A percentile compares a stretch with the other conserved stretches of the same genome.
phyloP scores from a whole-genome alignment of 1,140 invertebrate species.

The Ruditapes philippinarum region DNA sequence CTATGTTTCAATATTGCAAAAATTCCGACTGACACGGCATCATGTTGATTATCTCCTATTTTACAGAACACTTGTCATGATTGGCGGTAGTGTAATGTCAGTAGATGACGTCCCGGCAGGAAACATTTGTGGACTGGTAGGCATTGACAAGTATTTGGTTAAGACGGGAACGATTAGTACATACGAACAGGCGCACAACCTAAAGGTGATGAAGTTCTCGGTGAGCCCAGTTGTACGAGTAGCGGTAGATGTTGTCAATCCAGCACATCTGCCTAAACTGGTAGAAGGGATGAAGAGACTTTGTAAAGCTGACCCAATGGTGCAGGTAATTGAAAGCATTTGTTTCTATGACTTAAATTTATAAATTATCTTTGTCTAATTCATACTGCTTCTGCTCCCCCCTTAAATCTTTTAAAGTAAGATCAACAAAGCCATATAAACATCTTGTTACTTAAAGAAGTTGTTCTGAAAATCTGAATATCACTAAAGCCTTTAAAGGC shows the following conservation, averaged over 20 bases:
- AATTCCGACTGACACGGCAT: too few relatives aligned
- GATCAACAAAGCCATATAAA: too few relatives aligned
- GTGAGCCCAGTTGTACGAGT: constrained; percentile 99
- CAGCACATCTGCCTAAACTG: constrained; percentile 99
- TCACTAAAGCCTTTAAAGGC: too few relatives aligned
- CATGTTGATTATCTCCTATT: too few relatives aligned
- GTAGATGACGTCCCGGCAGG: constrained; percentile 99
- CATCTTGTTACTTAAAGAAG: too few relatives aligned
- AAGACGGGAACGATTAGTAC: constrained; percentile 99
- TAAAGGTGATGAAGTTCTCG: constrained; percentile 95
- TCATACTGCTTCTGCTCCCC: too few relatives aligned
- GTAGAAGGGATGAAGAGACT: constrained; percentile 99
- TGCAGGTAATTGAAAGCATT: too few relatives aligned
- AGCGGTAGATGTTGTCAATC: constrained; percentile 99
- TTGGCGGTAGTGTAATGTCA: constrained; percentile 99
- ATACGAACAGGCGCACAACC: constrained; percentile 99
- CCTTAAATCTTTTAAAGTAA: too few relatives aligned
- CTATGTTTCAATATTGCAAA: too few relatives aligned
- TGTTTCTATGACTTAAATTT: too few relatives aligned
- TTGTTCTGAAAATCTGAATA: too few relatives aligned
- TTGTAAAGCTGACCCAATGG: constrained; percentile 99
- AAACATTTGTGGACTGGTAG: constrained; percentile 99
- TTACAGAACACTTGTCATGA: constrained; percentile 98
- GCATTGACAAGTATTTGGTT: constrained; percentile 99
- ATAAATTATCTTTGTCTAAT: too few relatives aligned